Base-by-base conservation (phyloP, 1,140 invertebrate genomes). In the Wiebesia pumilae region DNA sequence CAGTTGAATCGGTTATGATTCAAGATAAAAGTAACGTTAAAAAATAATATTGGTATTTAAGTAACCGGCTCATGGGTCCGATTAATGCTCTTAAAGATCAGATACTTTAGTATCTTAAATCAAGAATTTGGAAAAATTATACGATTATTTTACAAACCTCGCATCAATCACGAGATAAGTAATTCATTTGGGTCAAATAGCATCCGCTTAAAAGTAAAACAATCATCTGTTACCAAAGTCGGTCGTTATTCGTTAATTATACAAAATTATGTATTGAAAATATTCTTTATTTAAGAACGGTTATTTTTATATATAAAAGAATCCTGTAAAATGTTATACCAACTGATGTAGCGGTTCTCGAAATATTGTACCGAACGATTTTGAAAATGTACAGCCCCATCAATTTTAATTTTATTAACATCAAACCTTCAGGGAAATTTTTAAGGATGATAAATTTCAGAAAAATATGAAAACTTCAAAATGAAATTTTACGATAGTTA, bases 401-500 rank as follows among this genome's bases (percentile, higher is more conserved):
- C n/a, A 69, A 69, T 69, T 30, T 69, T 69, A 69, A 69, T 69
- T 69, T 69, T 69, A 69, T 69, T 69, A 69, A 69, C 33, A 69
- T 69, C 3, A 69, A 69, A 16, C 30, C 33, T 69, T n/a, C 2
- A 33, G 19, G 65, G 21, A 71, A 38, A 21, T 0, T 4, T 71
- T 71, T 71, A 21, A 71, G 40, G 35, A 21, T 38, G 35, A 38
- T 71, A 38, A 10, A 4, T 19, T 71, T 38, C 0, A 71, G 1
- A 71, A 71, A 35, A 71, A 38, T 38, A 35, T 38, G 16, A 71
- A 38, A 38, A 71, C 69, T 71, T 71, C 16, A 38, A 33, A 21
- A 71, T 38, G 7, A 38, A 3, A 33, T 38, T 71, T 71, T 71
- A 38, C 69, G 2, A 69, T 7, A 38, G 35, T 33, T 71, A 71